Conservation (phyloP, 53 echinoderm and acorn worm genomes). For the Paracentrotus lividus region DNA sequence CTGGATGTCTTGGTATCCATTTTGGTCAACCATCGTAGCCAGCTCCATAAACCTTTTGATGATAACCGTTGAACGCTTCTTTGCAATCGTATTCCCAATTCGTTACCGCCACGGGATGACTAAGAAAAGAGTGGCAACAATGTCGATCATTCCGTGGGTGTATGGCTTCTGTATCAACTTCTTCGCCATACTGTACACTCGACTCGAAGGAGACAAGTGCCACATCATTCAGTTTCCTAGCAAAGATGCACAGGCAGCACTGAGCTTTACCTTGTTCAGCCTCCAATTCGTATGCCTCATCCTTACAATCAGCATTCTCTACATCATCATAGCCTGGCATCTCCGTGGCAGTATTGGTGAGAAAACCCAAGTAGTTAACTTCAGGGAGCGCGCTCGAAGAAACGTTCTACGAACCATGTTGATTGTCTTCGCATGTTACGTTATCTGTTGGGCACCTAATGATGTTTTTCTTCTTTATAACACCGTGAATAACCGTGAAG, state of each 20-base stretch:
- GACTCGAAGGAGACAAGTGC: neutral
- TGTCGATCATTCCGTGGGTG: slow-evolving; percentile 5
- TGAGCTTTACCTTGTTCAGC: neutral
- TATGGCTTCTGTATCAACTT: neutral
- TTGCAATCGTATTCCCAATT: slow-evolving; percentile 4
- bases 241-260: neutral
- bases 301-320: neutral
- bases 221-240: neutral
- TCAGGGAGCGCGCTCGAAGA: neutral
- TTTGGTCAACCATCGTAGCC: neutral
- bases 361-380: neutral
- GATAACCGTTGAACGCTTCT: slow-evolving; percentile 13
- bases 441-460: slow-evolving; percentile 42
- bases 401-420: slow-evolving; percentile 17
- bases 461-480: neutral
- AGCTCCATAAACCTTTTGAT: slow-evolving; percentile 2
- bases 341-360: neutral
- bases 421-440: slow-evolving; percentile 17
- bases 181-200: neutral
- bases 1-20: slow-evolving; percentile 6
- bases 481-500: neutral
- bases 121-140: neutral
- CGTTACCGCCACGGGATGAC: slow-evolving; percentile 29
- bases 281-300: neutral
- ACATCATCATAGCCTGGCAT: neutral